Evolutionary conservation across 1,140 invertebrate genomes (phyloP), one percentile per base, ranked within the genome.

Genomic region (Drosophila lacteicornis): DNA sequence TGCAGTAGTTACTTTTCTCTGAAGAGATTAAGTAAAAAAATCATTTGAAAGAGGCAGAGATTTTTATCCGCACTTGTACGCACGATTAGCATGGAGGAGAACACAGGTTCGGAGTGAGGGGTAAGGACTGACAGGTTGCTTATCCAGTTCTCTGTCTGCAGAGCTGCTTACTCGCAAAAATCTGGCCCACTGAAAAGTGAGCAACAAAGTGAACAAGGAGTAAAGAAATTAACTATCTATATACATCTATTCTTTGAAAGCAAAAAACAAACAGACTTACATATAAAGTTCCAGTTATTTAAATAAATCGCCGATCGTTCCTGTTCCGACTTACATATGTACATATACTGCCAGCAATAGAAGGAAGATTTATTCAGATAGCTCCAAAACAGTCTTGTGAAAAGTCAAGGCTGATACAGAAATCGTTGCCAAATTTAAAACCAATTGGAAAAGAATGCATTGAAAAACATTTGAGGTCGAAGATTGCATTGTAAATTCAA

Each of bases 121-220:
- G 45, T 40, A 46, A 40, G 8, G 13, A 19, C 60, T 71, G 77
- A 84, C 81, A 84, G 82, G 81, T 84, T 84, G 67, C 73, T 80
- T 80, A 80, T 84, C 81, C 67, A 84, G 81, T 84, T 80, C 67
- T 83, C 67, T 79, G 65, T 30, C 46, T 53, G 70, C 43, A 61
- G 47, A 79, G 69, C 58, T 65, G 51, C 7, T 11, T 8, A 15
- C 77, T 80, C 62, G 65, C 66, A 49, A 76, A 84, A 77, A 55
- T 36, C 66, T 80, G 67, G 66, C 69, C 71, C 70, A 60, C 46
- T 33, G 40, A 47, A 50, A 58, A 57, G 22, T 55, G 25, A 49
- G 63, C 56, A 69, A 36, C 55, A 46, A 63, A 79, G 58, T 58
- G 46, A 61, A 59, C 70, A 63, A 59, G 57, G 19, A 55, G 13